These are phyloP conservation scores for Callaeas wilsoni DNA, from an alignment of 2,113 vertebrate species.

Conservation along the genomic window DNA sequence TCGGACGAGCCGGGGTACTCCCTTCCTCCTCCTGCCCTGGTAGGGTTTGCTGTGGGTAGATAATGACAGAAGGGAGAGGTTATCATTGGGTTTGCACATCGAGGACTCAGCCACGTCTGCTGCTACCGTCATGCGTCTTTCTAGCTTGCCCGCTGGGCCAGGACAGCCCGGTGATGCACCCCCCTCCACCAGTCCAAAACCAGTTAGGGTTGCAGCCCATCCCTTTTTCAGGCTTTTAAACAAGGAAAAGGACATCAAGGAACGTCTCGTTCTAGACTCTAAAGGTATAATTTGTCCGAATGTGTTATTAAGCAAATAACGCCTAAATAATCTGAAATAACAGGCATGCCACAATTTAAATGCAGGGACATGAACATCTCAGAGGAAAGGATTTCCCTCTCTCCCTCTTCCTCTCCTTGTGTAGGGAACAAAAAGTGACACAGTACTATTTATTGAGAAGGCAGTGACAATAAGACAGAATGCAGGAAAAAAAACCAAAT, in stretches of 20 bases:
- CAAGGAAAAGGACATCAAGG: not conserved
- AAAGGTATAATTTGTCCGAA: not conserved
- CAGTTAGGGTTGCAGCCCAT: not conserved
- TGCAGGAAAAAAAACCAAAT: too few relatives aligned
- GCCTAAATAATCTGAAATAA: not conserved
- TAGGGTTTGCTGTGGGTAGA: constrained; percentile 86
- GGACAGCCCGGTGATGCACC: not conserved
- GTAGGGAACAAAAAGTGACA: not conserved
- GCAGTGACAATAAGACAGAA: not conserved
- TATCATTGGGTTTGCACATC: not conserved
- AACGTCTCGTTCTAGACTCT: not conserved
- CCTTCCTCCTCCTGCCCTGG: constrained; percentile 81
- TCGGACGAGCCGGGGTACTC: constrained; percentile 85
- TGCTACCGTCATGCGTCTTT: not conserved
- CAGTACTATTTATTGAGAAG: not conserved
- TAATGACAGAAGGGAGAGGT: constrained; percentile 53
- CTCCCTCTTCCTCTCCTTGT: not conserved
- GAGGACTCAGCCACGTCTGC: not conserved
- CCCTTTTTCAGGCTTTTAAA: not conserved
- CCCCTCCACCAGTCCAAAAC: not conserved
- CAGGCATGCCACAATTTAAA: not conserved
- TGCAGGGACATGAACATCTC: not conserved
- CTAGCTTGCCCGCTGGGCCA: not conserved
- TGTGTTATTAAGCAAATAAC: not conserved
- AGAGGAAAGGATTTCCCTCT: not conserved